A percentile compares a stretch with the other conserved stretches of the same genome.
Evolutionary conservation across 2,797 vertebrate genomes (phyloP).

Genomic region (Meda fulgida): DNA sequence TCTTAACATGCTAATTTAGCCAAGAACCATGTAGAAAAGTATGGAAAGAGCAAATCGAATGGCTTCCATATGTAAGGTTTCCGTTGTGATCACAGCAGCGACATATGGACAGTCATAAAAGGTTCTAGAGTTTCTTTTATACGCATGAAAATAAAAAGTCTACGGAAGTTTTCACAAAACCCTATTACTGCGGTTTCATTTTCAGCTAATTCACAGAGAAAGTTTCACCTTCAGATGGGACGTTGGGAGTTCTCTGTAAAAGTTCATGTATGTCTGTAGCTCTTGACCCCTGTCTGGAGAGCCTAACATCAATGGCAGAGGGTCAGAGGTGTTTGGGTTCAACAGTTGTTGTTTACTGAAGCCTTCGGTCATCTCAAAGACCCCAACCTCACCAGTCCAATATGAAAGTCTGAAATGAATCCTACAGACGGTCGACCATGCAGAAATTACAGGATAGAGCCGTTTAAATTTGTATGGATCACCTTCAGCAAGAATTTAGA

Average conservation of each 20-base stretch:
- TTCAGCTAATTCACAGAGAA: not conserved
- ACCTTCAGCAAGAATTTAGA: conserved; percentile 14
- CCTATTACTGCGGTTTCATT: not conserved
- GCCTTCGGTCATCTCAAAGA: conserved; percentile 18
- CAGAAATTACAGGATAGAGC: not conserved
- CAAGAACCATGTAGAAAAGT: conserved; percentile 13
- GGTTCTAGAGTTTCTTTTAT: not conserved
- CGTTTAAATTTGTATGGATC: not conserved
- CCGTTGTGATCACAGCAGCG: not conserved
- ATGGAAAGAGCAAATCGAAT: conserved; percentile 28
- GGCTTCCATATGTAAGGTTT: conserved; percentile 34
- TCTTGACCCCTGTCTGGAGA: conserved; percentile 32
- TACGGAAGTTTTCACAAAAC: not conserved
- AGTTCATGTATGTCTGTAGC: conserved; percentile 43
- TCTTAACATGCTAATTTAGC: not conserved
- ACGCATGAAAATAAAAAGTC: not conserved
- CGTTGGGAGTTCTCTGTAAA: conserved; percentile 6
- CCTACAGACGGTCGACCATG: conserved; percentile 33
- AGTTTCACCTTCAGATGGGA: conserved; percentile 10
- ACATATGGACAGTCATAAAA: not conserved
- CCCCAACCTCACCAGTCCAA: not conserved
- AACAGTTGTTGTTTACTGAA: conserved; percentile 40
- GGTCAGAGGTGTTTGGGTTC: not conserved
- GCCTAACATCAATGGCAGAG: conserved; percentile 15
- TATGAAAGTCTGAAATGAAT: conserved; percentile 25